Base-by-base conservation (phyloP, 92 coral and sea anemone species). In the Zoanthus solanderi region DNA sequence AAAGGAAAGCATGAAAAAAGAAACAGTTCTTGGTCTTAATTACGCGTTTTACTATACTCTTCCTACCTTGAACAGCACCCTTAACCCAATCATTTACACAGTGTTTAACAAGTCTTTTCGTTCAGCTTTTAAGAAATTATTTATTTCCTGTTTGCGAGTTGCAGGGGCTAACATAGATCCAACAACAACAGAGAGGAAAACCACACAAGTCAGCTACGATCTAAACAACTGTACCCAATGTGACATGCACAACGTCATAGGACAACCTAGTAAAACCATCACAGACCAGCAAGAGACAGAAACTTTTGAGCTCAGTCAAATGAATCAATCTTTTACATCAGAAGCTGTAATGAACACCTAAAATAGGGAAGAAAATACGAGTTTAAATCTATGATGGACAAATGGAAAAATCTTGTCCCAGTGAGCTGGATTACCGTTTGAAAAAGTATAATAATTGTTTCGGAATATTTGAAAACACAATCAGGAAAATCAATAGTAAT, bases 51-150 rank as follows among this genome's bases (percentile, higher is more conserved):
- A 45, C 60, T 28, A 81, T 8, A 53, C 15, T 1, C 74, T 81
- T 7, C 85, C 85, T 9, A 30, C 66, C 75, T 11, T 81, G 61
- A 81, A 81, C 85, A 81, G 85, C 14, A 81, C 85, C 3, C 54
- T 81, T 29, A 81, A 81, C 16, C 85, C 85, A 5, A 48, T 81
- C 45, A 81, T 81, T 8, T 81, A 81, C 61, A 81, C 85, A 3
- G 75, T 81, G 44, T 81, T 67, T 31, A 81, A 65, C 45, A 81
- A 81, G 15, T 44, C 54, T 11, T 81, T 81, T 12, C 85, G 85
- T 16, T 81, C 75, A 66, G 85, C 85, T 18, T 81, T 81, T 63
- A 81, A 66, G 23, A 81, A 81, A 67, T 73, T 66, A 7, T 81
- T 81, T 67, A 15, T 44, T 81, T 66, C 46, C 46, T 66, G 76